These are phyloP conservation scores for Carposina sasakii DNA, from an alignment of 1,140 invertebrate genomes.

Conservation along the genomic window DNA sequence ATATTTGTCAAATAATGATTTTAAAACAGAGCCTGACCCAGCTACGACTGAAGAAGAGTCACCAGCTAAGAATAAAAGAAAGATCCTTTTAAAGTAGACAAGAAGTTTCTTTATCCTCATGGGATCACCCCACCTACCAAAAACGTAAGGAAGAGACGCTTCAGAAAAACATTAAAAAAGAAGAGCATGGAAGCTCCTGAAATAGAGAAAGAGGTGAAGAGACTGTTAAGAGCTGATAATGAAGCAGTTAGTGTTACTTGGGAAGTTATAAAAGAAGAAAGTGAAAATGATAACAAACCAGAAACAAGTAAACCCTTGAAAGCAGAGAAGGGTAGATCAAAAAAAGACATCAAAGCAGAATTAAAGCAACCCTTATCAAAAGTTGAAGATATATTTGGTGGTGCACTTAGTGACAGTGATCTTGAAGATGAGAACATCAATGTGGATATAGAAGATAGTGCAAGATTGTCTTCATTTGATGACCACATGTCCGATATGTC, in stretches of 20 bases:
- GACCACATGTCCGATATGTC: conserved; percentile 82
- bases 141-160: conserved; percentile 93
- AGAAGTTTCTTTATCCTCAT: conserved; percentile 95
- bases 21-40: conserved; percentile 90
- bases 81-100: conserved; percentile 93
- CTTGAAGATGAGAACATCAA: conserved; percentile 82
- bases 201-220: conserved; percentile 97
- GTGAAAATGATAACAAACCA: conserved; percentile 78
- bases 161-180: conserved; percentile 97
- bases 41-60: conserved; percentile 85
- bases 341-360: conserved; percentile 49
- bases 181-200: conserved; percentile 98
- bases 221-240: conserved; percentile 92
- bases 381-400: conserved; percentile 87
- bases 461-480: conserved; percentile 82
- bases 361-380: conserved; percentile 45
- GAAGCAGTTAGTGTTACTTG: conserved; percentile 92
- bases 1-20: conserved; percentile 94
- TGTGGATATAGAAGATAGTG: conserved; percentile 85
- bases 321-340: conserved; percentile 44
- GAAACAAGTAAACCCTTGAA: conserved; percentile 49
- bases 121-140: conserved; percentile 95
- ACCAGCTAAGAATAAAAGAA: conserved; percentile 88
- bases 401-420: conserved; percentile 88
- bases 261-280: conserved; percentile 95